Evolutionary conservation across 1,140 invertebrate species (phyloP).

Genomic region (Micrasema longulum): DNA sequence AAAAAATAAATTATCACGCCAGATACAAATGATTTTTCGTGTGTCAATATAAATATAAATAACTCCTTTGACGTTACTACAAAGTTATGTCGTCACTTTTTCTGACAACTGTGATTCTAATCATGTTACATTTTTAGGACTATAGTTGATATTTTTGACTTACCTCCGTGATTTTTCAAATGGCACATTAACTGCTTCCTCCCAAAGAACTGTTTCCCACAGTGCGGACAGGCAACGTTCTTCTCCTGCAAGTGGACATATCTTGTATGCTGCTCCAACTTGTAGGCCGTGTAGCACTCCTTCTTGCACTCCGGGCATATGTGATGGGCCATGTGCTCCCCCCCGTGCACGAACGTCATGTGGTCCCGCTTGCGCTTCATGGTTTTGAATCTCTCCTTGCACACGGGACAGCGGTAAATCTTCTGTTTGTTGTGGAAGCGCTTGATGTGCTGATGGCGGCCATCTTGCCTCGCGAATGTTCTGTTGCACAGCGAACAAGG

Average conservation of each 20-base stretch:
- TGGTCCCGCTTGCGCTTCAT: background rate
- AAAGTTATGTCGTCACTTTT: no score
- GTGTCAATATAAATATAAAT: no score
- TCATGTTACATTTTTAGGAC: no score
- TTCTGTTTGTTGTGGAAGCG: background rate
- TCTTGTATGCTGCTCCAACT: background rate
- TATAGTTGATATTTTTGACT: no score
- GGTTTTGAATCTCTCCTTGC: constrained; percentile 5
- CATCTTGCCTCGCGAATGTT: background rate
- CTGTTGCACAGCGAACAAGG: constrained; percentile 9
- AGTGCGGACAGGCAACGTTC: constrained; percentile 5
- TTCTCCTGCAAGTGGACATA: constrained; percentile 8
- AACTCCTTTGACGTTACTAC: no score
- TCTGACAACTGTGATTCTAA: no score
- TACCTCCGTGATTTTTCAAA: no score
- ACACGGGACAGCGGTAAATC: background rate
- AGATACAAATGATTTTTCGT: no score
- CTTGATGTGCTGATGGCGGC: background rate
- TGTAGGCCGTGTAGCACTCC: constrained; percentile 7
- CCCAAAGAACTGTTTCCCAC: background rate
- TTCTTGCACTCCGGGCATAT: background rate
- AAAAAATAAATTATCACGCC: no score
- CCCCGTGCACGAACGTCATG: background rate
- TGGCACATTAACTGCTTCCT: no score
- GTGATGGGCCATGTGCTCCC: background rate